Evolutionary conservation across 1,140 invertebrate species (phyloP).

Genomic region (Druon quercuslanigerum): DNA sequence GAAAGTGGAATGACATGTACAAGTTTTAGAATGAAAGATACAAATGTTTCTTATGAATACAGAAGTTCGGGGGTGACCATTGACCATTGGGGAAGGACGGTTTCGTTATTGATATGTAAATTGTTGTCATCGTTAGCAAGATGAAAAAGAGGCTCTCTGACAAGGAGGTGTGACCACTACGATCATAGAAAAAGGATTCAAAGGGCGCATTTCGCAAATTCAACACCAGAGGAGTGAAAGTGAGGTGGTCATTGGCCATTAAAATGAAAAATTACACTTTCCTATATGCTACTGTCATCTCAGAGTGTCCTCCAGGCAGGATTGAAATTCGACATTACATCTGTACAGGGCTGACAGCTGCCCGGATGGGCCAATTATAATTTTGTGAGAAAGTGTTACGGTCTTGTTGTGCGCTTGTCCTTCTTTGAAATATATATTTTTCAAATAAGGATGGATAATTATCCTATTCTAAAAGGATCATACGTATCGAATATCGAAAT

Average conservation of each 20-base stretch:
- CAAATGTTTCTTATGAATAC: neutral
- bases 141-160: slow-evolving; percentile 36
- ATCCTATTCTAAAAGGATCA: too few relatives aligned
- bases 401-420: neutral
- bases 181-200: slow-evolving; percentile 44
- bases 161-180: slow-evolving; percentile 56
- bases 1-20: too few relatives aligned
- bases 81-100: slow-evolving; percentile 40
- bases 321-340: slow-evolving; percentile 55
- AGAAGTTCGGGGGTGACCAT: slow-evolving; percentile 31
- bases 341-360: slow-evolving; percentile 53
- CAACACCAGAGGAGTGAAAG: slow-evolving; percentile 40
- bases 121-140: slow-evolving; percentile 54
- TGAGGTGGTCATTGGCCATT: slow-evolving; percentile 58
- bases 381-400: slow-evolving; percentile 45
- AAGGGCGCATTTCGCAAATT: slow-evolving; percentile 53
- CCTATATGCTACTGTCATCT: slow-evolving; percentile 37
- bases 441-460: neutral
- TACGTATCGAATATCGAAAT: too few relatives aligned
- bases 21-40: too few relatives aligned
- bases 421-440: neutral
- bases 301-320: slow-evolving; percentile 15
- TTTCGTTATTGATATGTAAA: slow-evolving; percentile 61
- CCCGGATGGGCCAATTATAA: slow-evolving; percentile 54
- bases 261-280: slow-evolving; percentile 62